Conservation (phyloP, 2,113 vertebrate genomes). For the Dinomys branickii region DNA sequence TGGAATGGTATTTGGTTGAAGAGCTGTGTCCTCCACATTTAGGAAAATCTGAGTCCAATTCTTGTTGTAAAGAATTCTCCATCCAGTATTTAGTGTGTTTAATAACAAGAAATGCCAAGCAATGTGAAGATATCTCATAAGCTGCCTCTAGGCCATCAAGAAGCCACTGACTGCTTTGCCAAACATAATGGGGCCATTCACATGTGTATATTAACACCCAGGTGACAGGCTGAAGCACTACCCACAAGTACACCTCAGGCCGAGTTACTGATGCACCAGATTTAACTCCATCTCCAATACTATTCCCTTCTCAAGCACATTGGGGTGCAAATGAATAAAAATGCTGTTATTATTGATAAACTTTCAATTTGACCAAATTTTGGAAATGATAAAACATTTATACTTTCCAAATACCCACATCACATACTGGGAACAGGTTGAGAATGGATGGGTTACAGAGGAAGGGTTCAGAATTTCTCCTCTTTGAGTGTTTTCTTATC, state of each 20-base stretch:
- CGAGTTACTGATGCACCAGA: not conserved
- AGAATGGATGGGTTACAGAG: not conserved
- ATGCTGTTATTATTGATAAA: not conserved
- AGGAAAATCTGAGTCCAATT: conserved; percentile 33
- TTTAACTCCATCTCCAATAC: not conserved
- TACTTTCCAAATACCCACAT: not conserved
- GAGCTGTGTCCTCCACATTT: not conserved
- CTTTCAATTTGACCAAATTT: conserved; percentile 42
- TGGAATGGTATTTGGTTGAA: conserved; percentile 37
- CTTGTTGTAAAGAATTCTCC: conserved; percentile 46
- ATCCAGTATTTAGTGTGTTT: conserved; percentile 2
- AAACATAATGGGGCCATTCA: not conserved
- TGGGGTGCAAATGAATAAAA: not conserved
- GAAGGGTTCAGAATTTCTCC: not conserved
- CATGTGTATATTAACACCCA: not conserved
- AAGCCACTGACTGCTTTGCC: conserved; percentile 1
- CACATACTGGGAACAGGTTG: not conserved
- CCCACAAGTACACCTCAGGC: not conserved
- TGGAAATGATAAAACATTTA: conserved; percentile 25
- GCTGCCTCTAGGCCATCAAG: not conserved
- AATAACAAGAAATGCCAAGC: conserved; percentile 7
- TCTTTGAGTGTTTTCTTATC: not conserved
- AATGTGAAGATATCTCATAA: not conserved
- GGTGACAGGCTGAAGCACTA: not conserved
- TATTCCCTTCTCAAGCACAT: not conserved